These are phyloP conservation scores for Drosophila insularis DNA, from an alignment of 1,140 invertebrate genomes.

Conservation along the genomic window DNA sequence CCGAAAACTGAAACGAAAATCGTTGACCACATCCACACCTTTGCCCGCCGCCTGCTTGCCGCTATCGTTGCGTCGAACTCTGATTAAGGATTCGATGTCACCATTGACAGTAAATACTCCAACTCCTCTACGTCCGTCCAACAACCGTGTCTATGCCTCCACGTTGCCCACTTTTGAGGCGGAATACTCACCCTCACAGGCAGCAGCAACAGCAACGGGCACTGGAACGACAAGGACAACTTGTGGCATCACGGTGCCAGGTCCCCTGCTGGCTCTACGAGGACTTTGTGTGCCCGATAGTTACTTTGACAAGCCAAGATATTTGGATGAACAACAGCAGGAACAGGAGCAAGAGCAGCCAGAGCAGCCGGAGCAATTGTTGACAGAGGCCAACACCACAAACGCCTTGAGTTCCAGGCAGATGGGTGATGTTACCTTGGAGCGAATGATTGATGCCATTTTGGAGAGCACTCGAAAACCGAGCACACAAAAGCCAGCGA, in stretches of 20 bases:
- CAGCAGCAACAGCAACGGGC: not conserved
- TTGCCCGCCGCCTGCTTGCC: slow-evolving; percentile 40
- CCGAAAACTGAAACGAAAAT: slow-evolving; percentile 48
- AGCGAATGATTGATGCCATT: slow-evolving; percentile 81
- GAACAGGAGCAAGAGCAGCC: not conserved
- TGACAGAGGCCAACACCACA: slow-evolving; percentile 21
- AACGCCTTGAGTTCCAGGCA: slow-evolving; percentile 63
- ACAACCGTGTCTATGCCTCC: slow-evolving; percentile 36
- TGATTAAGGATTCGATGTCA: slow-evolving; percentile 36
- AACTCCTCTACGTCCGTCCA: slow-evolving; percentile 3
- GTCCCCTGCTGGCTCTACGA: slow-evolving; percentile 71
- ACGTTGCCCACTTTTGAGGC: slow-evolving; percentile 69
- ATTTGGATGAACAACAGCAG: slow-evolving; percentile 55
- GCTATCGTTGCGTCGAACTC: not conserved
- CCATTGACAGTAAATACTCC: slow-evolving; percentile 31
- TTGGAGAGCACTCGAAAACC: slow-evolving; percentile 71
- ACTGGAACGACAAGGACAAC: not conserved
- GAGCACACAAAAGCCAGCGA: slow-evolving; percentile 57
- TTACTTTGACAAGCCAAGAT: slow-evolving; percentile 80
- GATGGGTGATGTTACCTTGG: slow-evolving; percentile 78
- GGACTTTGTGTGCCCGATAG: slow-evolving; percentile 77
- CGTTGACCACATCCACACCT: slow-evolving; percentile 64
- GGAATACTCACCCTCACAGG: slow-evolving; percentile 64
- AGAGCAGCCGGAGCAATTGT: slow-evolving; percentile 21
- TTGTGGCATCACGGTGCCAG: slow-evolving; percentile 64